phyloP scores from a whole-genome alignment of 2,113 vertebrate genomes.

The Oreochromis tanganicae region DNA sequence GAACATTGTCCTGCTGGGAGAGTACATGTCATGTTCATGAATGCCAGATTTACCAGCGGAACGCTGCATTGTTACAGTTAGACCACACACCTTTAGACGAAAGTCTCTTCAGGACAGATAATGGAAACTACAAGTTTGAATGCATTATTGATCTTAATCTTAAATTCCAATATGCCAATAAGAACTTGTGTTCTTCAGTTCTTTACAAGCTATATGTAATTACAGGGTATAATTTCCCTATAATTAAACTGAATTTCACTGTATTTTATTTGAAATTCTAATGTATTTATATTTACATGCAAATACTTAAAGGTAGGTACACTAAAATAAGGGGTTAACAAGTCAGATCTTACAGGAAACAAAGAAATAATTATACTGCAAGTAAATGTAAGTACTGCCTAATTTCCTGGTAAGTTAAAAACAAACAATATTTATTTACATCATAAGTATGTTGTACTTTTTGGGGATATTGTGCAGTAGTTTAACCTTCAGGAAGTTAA shows the following conservation, averaged over 20 bases:
- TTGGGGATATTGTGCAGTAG: neutral
- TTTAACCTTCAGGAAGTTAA: neutral
- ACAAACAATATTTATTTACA: neutral
- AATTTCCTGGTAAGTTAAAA: neutral
- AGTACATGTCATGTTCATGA: neutral
- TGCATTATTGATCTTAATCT: neutral
- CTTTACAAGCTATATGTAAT: neutral
- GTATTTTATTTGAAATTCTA: neutral
- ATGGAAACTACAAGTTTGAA: neutral
- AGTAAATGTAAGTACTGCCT: neutral
- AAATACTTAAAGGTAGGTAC: neutral
- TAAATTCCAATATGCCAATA: neutral
- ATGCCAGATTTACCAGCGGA: neutral
- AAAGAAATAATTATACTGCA: neutral
- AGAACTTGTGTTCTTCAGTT: neutral
- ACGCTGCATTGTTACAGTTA: neutral
- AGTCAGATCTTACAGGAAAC: neutral
- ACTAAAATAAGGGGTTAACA: neutral
- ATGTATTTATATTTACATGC: neutral
- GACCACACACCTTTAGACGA: neutral
- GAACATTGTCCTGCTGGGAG: neutral
- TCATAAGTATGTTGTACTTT: neutral
- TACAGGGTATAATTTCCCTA: neutral
- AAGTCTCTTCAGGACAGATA: neutral
- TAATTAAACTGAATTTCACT: neutral